Conservation (phyloP, 2,888 invertebrate genomes). For the Drosophila subquinaria region DNA sequence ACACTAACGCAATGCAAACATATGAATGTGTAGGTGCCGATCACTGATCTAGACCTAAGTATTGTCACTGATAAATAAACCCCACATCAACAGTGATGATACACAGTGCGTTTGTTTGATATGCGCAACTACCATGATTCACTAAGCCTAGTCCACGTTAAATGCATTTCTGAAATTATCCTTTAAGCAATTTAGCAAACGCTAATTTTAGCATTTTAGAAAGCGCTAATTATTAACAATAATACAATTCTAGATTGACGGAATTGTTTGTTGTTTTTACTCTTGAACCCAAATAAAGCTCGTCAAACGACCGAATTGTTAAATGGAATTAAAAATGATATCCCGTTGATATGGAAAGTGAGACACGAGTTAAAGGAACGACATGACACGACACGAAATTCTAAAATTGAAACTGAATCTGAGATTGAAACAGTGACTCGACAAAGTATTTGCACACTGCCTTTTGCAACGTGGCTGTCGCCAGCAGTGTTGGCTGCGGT, state of each 20-base stretch:
- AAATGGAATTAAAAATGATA: neutral
- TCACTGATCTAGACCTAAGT: no score
- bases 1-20: no score
- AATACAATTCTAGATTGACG: neutral
- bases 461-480: conserved; percentile 48
- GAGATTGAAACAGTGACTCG: conserved; percentile 16
- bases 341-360: conserved; percentile 6
- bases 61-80: no score
- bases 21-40: no score
- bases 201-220: no score
- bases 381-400: neutral
- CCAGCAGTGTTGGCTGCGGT: conserved; percentile 60
- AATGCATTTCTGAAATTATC: no score
- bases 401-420: conserved; percentile 11
- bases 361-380: neutral
- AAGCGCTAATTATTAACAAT: neutral
- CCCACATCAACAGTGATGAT: neutral
- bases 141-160: no score
- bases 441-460: conserved; percentile 38
- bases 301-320: neutral
- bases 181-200: no score
- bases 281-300: neutral
- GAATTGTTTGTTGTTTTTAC: neutral
- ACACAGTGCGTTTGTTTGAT: neutral
- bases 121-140: neutral